Evolutionary conservation across 92 coral and sea anemone genomes (phyloP).

Genomic region (Umimayanthus kanabou): DNA sequence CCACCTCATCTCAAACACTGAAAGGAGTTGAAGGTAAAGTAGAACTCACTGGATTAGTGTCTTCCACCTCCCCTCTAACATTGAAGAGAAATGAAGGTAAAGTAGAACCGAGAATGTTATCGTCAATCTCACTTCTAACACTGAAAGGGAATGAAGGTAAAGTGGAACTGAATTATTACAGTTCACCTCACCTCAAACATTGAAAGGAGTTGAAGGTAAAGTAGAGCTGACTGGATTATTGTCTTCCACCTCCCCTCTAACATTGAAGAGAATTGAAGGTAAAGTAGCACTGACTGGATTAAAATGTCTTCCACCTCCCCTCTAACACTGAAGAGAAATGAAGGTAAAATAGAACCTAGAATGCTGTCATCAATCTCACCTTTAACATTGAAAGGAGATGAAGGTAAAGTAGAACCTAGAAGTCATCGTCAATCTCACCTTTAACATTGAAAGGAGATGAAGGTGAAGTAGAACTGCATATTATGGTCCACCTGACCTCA

Average conservation of each 20-base stretch:
- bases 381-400: not conserved
- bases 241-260: not conserved
- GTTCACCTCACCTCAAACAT: not conserved
- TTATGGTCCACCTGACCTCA: not conserved
- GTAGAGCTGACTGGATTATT: not conserved
- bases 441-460: no score
- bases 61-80: no score
- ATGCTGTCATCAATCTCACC: not conserved
- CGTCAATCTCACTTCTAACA: not conserved
- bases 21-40: slow-evolving; percentile 9
- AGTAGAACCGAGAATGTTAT: not conserved
- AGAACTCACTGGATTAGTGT: not conserved
- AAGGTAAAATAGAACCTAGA: slow-evolving; percentile 1
- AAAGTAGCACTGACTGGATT: not conserved
- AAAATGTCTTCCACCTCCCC: no score
- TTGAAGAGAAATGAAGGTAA: not conserved
- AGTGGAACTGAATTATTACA: not conserved
- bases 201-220: not conserved
- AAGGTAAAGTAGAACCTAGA: not conserved
- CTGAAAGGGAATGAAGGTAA: not conserved
- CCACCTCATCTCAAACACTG: not conserved
- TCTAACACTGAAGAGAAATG: not conserved
- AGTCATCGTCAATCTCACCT: no score
- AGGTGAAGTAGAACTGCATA: not conserved
- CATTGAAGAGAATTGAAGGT: not conserved